Evolutionary conservation across 1,140 invertebrate genomes (phyloP), one percentile per base, ranked within the genome.

Genomic region (Drosophila lini): DNA sequence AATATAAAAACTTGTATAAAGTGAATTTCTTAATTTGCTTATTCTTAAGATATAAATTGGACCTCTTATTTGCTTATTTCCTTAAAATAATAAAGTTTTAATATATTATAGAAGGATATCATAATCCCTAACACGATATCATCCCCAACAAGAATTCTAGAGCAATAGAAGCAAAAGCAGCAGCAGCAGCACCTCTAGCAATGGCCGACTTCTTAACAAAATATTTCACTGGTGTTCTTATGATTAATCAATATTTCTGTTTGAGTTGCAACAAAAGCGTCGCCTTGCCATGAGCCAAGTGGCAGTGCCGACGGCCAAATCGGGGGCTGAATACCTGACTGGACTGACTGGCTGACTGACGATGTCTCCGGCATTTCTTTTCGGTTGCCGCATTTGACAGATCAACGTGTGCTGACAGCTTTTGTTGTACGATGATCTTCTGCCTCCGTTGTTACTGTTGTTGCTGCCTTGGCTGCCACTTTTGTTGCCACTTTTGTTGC

Each of bases 201-300:
- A 84, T 86, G 82, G 82, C 81, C 34, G 73, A 80, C 71, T 71
- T 71, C 68, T 71, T 41, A 41, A 71, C 64, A 56, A 70, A 71
- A 59, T 70, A 58, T 48, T 38, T 58, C 53, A 32, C 68, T 71
- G 65, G 58, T 78, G 73, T 64, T 57, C 52, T 78, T 79, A 78
- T 89, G 84, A 89, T 89, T 89, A 89, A 89, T 89, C 84, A 89
- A 89, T 90, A 89, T 84, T 81, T 81, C 57, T 76, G 85, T 89
- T 81, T 71, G 84, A 76, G 82, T 70, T 89, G 85, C 84, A 89
- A 80, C 78, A 89, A 89, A 89, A 84, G 84, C 70, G 69, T 79
- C 67, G 52, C 58, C 13, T 36, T 48, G 75, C 78, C 69, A 59
- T 28, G 61, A 65, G 74, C 77, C 77, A 80, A 89, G 77, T 88